Evolutionary conservation across 2,113 vertebrate genomes (phyloP).

Genomic region (Ancistrus triradiatus): DNA sequence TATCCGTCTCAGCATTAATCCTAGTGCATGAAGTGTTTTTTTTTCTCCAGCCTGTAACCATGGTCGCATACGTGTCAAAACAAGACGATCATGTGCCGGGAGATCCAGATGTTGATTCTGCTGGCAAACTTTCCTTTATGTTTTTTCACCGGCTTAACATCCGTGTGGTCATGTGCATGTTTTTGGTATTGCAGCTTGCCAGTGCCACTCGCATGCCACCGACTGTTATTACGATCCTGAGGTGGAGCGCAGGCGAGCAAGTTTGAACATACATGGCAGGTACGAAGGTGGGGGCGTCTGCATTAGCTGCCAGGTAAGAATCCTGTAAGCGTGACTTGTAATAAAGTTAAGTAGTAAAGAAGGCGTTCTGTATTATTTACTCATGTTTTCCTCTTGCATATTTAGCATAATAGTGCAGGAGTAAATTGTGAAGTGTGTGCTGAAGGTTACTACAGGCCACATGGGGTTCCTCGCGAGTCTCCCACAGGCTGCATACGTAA

Average conservation of each 20-base stretch:
- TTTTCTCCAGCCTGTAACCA: no score
- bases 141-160: no score
- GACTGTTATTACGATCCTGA: slow-evolving; percentile 88
- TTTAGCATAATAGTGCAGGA: slow-evolving; percentile 89
- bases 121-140: no score
- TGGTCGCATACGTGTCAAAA: no score
- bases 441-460: slow-evolving; percentile 79
- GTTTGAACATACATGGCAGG: slow-evolving; percentile 77
- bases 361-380: not conserved
- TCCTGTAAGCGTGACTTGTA: no score
- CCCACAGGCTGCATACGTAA: slow-evolving; percentile 80
- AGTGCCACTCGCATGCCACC: slow-evolving; percentile 84
- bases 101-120: no score
- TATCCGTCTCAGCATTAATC: no score
- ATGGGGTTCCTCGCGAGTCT: slow-evolving; percentile 63
- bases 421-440: slow-evolving; percentile 87
- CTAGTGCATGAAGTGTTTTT: no score
- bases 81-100: no score
- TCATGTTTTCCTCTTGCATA: slow-evolving; percentile 33
- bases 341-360: not conserved
- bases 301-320: slow-evolving; percentile 86
- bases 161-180: slow-evolving; percentile 10
- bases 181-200: slow-evolving; percentile 76
- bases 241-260: slow-evolving; percentile 72
- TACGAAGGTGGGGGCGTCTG: slow-evolving; percentile 90